These are phyloP conservation scores for Yponomeuta evonymella DNA, from an alignment of 2,888 invertebrate species.

Conservation along the genomic window DNA sequence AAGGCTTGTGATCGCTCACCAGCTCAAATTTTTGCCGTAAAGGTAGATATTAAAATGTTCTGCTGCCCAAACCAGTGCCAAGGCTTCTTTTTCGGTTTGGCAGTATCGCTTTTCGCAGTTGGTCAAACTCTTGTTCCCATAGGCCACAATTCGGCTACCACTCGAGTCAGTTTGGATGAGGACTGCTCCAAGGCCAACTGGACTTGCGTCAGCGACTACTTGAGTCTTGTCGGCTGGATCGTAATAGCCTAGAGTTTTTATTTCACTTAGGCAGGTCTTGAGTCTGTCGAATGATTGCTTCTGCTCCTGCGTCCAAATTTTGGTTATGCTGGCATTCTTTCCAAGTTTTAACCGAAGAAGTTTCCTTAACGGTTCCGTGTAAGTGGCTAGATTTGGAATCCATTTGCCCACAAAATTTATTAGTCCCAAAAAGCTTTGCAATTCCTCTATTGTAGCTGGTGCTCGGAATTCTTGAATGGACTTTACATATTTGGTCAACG, in stretches of 20 bases:
- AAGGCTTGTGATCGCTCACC: constrained; percentile 27
- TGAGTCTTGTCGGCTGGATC: constrained; percentile 24
- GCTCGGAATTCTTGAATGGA: constrained; percentile 22
- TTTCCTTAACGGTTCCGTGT: constrained; percentile 25
- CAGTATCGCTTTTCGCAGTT: constrained; percentile 29
- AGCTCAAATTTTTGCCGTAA: constrained; percentile 33
- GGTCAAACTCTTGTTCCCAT: constrained; percentile 27
- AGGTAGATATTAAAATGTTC: constrained; percentile 31
- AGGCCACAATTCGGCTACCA: constrained; percentile 30
- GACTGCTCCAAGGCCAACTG: constrained; percentile 25
- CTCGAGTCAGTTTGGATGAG: constrained; percentile 19
- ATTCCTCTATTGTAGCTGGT: constrained; percentile 25
- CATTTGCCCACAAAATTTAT: constrained; percentile 29
- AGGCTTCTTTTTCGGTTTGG: constrained; percentile 32
- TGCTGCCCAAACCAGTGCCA: constrained; percentile 29
- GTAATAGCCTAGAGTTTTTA: constrained; percentile 28
- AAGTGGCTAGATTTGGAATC: constrained; percentile 27
- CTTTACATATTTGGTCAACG: constrained; percentile 26
- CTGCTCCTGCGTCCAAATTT: constrained; percentile 21
- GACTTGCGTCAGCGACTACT: constrained; percentile 30
- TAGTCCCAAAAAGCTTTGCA: constrained; percentile 32
- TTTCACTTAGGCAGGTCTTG: constrained; percentile 20
- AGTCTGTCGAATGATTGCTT: constrained; percentile 16
- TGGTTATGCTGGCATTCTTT: constrained; percentile 22
- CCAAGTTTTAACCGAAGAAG: constrained; percentile 18